These are phyloP conservation scores for Eupsilia transversa DNA, from an alignment of 2,888 invertebrate genomes.

Conservation along the genomic window DNA sequence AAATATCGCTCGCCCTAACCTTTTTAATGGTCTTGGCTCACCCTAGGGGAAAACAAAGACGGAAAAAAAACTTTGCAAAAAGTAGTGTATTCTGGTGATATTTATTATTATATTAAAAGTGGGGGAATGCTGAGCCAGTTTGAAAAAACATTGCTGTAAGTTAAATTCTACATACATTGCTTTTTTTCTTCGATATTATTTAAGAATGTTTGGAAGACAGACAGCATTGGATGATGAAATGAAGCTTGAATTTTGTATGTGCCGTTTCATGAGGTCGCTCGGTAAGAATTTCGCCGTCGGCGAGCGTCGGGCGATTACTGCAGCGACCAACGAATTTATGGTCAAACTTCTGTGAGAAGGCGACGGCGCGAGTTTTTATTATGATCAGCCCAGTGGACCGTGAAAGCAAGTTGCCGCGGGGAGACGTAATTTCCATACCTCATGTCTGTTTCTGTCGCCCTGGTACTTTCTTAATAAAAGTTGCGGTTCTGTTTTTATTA, in stretches of 20 bases:
- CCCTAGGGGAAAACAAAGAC: constrained; percentile 86
- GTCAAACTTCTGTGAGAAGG: constrained; percentile 90
- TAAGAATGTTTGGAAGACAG: background rate
- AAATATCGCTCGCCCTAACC: constrained; percentile 87
- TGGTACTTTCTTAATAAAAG: constrained; percentile 89
- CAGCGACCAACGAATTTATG: constrained; percentile 89
- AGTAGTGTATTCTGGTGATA: constrained; percentile 87
- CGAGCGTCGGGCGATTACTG: constrained; percentile 83
- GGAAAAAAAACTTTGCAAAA: constrained; percentile 83
- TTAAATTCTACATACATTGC: constrained; percentile 46
- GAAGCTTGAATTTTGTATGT: constrained; percentile 40
- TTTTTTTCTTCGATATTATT: constrained; percentile 16
- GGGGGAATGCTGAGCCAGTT: constrained; percentile 67
- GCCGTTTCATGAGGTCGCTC: constrained; percentile 77
- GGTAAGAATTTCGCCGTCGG: constrained; percentile 83
- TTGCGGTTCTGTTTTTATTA: constrained; percentile 74
- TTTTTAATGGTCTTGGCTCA: constrained; percentile 87
- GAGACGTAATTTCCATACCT: constrained; percentile 89
- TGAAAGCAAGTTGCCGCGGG: constrained; percentile 90
- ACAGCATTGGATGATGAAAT: constrained; percentile 48
- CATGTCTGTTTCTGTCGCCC: constrained; percentile 88
- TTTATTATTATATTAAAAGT: constrained; percentile 90
- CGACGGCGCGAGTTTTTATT: constrained; percentile 91
- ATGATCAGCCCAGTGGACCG: constrained; percentile 91
- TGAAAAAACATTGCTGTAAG: constrained; percentile 40